Evolutionary conservation across 2,888 invertebrate genomes (phyloP), one percentile per base, ranked within the genome.

Genomic region (Ormyrus rosae): DNA sequence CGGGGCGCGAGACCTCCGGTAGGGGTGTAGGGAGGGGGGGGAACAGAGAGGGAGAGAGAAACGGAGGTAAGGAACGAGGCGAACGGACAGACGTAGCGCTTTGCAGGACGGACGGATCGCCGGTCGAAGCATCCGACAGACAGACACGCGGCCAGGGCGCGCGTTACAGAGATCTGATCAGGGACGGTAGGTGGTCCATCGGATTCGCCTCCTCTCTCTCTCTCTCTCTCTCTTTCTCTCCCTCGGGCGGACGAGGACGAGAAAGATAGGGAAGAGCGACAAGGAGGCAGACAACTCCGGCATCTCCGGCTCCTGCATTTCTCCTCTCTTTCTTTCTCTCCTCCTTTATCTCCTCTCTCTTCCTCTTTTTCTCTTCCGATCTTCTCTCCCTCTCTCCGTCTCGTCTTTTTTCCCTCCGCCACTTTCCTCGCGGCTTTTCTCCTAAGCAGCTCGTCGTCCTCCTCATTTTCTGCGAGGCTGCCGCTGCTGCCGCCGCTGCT

Each of bases 171-270:
- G 90, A 90, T 81, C 74, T 63, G 78, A 90, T 90, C 90, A 88
- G 86, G 86, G 88, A 89, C 89, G 88, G 90, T 90, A 90, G 90
- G 90, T 90, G 90, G 90, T 90, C 90, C 89, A 87, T 89, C 87
- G 88, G 86, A 85, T 64, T 70, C 68, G 61, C 34, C 56, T 63
- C 50, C 71, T 84, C 84, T 84, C 84, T 83, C 81, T 83, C 58
- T 77, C 76, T 65, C 79, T 70, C 67, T 68, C 64, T 55, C 60
- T 10, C 64, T n/a, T 51, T 65, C 65, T 48, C 46, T 50, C 34
- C 34, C 34, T 34, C 34, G 34, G 34, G 34, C 9, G 11, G 55
- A 72, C 34, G 63, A 72, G 71, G 48, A 58, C 60, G 68, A 10
- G 69, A 34, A 34, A 83, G 84, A 84, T 82, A 76, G 81, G 78